Evolutionary conservation across 2,113 vertebrate species (phyloP), one percentile per base, ranked within the genome.

Genomic region (Uropsilus gracilis): DNA sequence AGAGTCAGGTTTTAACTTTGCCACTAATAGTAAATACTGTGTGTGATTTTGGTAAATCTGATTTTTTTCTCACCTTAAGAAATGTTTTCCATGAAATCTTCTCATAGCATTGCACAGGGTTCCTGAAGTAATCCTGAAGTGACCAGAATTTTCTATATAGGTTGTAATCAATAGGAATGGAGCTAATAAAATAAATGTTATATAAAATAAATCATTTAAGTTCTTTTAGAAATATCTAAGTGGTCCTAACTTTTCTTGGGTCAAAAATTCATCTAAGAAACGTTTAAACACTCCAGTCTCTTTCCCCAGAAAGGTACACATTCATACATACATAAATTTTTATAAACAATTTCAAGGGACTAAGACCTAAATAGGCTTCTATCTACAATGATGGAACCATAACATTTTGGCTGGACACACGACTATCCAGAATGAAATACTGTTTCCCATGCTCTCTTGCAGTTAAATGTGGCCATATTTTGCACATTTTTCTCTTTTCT

Each of bases 101-200:
- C 96, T 99, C 99, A 59, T 99, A 99, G 97, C 99, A 99, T 95
- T 99, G 99, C 82, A 99, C 98, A 34, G 99, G 99, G 97, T 99
- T 99, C 93, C 99, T 99, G 98, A 99, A 99, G 97, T 99, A 99
- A 98, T 99, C 99, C 95, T 99, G 99, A 98, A 99, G 98, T 0
- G 98, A 99, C 99, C 99, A 99, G 98, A 99, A 99, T 98, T 99
- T 99, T 98, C 99, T 99, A 98, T 99, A 99, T 72, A 99, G 95
- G 98, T 99, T 99, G 98, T 99, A 99, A 98, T 99, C 99, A 75
- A 99, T 99, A 16, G 99, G 99, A 97, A 99, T 99, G 96, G 99
- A 99, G 92, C 99, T 99, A 97, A 28, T 95, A 86, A 55, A 24
- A 93, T 71, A 96, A 97, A 95, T 20, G 68, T 59, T 53, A 81